phyloP scores from a whole-genome alignment of 2,888 invertebrate species.

The Drosophila seclusa region DNA sequence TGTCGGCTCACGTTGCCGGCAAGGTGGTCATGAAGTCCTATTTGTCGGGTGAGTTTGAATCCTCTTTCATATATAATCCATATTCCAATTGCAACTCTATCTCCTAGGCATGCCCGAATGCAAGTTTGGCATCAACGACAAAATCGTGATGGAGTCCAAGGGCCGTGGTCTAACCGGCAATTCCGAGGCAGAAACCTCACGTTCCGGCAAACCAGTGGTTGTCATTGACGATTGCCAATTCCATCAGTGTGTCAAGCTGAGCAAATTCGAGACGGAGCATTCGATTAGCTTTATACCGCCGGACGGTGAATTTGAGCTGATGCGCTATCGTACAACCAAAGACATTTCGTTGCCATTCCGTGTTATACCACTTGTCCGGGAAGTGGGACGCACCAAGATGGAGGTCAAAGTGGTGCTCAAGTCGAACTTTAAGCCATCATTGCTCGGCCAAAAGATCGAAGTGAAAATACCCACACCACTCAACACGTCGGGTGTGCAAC shows the following conservation, averaged over 20 bases:
- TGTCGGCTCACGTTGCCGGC: slow-evolving; percentile 99
- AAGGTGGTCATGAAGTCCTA: slow-evolving; percentile 99
- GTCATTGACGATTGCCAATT: slow-evolving; percentile 99
- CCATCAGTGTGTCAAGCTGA: slow-evolving; percentile 99
- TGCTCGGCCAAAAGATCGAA: slow-evolving; percentile 99
- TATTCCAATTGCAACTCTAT: neutral
- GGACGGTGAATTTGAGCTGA: slow-evolving; percentile 99
- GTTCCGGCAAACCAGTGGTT: slow-evolving; percentile 99
- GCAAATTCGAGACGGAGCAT: slow-evolving; percentile 99
- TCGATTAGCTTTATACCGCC: slow-evolving; percentile 99
- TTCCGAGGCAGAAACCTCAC: slow-evolving; percentile 91
- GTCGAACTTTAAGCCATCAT: slow-evolving; percentile 99
- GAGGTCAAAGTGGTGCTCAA: slow-evolving; percentile 99
- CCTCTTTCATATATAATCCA: neutral
- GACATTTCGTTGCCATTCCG: slow-evolving; percentile 99
- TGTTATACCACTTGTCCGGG: slow-evolving; percentile 98
- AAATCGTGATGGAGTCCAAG: slow-evolving; percentile 98
- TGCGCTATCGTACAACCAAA: slow-evolving; percentile 99
- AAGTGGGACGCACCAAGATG: slow-evolving; percentile 99
- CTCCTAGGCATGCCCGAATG: slow-evolving; percentile 98
- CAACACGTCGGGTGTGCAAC: slow-evolving; percentile 99
- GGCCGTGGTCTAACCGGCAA: slow-evolving; percentile 91
- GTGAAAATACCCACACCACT: slow-evolving; percentile 99
- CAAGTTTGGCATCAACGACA: slow-evolving; percentile 99
- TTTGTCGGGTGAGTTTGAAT: slow-evolving; percentile 87